Percentiles rank a stretch among this genome's conserved stretches.
Evolutionary conservation across 2,113 vertebrate genomes (phyloP).

Genomic region (Dromas ardeola): DNA sequence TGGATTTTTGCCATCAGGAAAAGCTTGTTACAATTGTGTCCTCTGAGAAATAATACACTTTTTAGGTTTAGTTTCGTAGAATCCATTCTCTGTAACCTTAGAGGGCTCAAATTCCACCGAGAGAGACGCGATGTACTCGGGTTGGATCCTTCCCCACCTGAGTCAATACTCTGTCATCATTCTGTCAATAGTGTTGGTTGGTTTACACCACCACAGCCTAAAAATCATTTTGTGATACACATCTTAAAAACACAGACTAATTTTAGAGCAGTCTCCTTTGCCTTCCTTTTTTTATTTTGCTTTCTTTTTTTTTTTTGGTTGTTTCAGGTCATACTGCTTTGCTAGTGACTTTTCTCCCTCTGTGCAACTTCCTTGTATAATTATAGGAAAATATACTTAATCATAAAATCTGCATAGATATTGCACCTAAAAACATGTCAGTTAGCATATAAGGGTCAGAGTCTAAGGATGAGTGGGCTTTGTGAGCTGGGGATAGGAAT

Average conservation of each 20-base stretch:
- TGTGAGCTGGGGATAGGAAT: not conserved
- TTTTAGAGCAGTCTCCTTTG: slow-evolving; percentile 25
- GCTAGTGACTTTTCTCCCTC: not conserved
- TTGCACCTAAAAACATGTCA: not conserved
- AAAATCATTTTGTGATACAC: not conserved
- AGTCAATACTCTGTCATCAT: not conserved
- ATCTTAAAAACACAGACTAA: not conserved
- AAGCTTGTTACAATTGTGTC: slow-evolving; percentile 55
- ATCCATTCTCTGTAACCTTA: slow-evolving; percentile 56
- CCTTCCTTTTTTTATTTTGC: not conserved
- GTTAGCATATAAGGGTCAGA: not conserved
- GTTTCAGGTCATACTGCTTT: not conserved
- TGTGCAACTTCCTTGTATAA: not conserved
- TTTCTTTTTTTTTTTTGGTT: not conserved
- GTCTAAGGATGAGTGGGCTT: not conserved
- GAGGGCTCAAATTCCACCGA: slow-evolving; percentile 7
- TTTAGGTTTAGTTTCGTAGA: slow-evolving; percentile 63
- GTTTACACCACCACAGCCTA: not conserved
- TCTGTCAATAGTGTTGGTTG: not conserved
- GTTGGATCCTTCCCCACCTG: not conserved
- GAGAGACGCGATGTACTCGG: not conserved
- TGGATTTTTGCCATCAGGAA: slow-evolving; percentile 72
- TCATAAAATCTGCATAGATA: not conserved
- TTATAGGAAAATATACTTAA: not conserved
- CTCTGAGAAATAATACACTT: slow-evolving; percentile 67